Conservation (phyloP, 1,140 invertebrate species). For the Micrasema longulum region DNA sequence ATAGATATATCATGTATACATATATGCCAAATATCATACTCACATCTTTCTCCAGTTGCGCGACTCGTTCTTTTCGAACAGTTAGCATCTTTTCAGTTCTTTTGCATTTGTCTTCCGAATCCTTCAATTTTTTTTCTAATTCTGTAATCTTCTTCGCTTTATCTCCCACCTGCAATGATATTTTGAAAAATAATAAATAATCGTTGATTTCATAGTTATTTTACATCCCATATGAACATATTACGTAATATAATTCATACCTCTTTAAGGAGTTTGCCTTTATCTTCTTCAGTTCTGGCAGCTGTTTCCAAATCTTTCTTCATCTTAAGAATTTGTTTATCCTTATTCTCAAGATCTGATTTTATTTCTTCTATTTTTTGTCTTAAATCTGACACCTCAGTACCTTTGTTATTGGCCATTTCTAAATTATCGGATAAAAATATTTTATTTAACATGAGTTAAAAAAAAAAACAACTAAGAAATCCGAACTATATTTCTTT, state of each 20-base stretch:
- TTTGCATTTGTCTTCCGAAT: conserved; percentile 72
- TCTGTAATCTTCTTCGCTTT: conserved; percentile 71
- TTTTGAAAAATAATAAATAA: neutral
- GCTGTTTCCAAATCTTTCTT: conserved; percentile 69
- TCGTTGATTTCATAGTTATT: neutral
- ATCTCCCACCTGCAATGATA: conserved; percentile 58
- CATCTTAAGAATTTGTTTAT: conserved; percentile 70
- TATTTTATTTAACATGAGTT: too few species aligned
- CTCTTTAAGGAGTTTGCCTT: conserved; percentile 67
- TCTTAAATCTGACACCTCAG: conserved; percentile 67
- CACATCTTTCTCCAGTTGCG: conserved; percentile 73
- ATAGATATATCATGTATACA: conserved; percentile 11
- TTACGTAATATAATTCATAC: conserved; percentile 52
- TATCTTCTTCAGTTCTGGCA: conserved; percentile 65
- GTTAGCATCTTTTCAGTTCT: conserved; percentile 69
- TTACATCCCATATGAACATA: too few species aligned
- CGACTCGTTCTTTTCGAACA: conserved; percentile 71
- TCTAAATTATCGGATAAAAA: too few species aligned
- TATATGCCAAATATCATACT: too few species aligned
- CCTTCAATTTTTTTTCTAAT: conserved; percentile 71
- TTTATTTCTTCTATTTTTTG: conserved; percentile 70
- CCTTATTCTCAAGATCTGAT: conserved; percentile 68
- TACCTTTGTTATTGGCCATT: conserved; percentile 63
- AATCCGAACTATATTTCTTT: too few species aligned
- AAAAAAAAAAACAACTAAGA: too few species aligned